phyloP scores from a whole-genome alignment of 2,888 invertebrate species.

The Encarsia formosa region DNA sequence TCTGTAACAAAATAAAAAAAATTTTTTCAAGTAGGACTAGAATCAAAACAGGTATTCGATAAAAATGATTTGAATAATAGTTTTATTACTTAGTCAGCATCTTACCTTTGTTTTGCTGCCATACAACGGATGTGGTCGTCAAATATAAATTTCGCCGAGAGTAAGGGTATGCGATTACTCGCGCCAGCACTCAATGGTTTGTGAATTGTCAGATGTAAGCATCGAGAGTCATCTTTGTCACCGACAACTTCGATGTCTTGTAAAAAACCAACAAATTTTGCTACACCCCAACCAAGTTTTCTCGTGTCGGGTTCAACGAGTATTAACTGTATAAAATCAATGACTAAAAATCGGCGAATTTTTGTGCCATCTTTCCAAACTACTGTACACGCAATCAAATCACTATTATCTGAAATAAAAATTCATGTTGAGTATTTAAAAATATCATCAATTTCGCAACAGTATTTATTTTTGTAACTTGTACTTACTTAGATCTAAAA shows the following conservation, averaged over 20 bases:
- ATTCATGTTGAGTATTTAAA: not conserved
- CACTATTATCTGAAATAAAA: constrained; percentile 81
- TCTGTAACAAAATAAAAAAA: constrained; percentile 28
- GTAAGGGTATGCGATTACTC: constrained; percentile 71
- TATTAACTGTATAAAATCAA: constrained; percentile 91
- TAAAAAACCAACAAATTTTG: constrained; percentile 90
- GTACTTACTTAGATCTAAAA: constrained; percentile 83
- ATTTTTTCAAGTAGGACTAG: too few species aligned
- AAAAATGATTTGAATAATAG: not conserved
- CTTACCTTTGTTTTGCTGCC: constrained; percentile 94
- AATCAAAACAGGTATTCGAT: not conserved
- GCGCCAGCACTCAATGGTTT: constrained; percentile 66
- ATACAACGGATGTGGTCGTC: constrained; percentile 99
- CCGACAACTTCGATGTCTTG: constrained; percentile 93
- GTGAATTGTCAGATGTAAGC: constrained; percentile 90
- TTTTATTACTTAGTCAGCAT: not conserved
- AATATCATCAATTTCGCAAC: not conserved
- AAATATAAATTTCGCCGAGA: constrained; percentile 91
- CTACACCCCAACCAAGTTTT: constrained; percentile 94
- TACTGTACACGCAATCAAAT: constrained; percentile 94
- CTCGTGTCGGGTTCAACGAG: constrained; percentile 95
- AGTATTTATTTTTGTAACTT: not conserved
- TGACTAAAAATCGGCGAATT: constrained; percentile 91
- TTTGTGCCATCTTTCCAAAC: constrained; percentile 85
- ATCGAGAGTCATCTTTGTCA: constrained; percentile 94